Base-by-base conservation (phyloP, 2,888 invertebrate genomes). In the Chrysolina oricalcia region DNA sequence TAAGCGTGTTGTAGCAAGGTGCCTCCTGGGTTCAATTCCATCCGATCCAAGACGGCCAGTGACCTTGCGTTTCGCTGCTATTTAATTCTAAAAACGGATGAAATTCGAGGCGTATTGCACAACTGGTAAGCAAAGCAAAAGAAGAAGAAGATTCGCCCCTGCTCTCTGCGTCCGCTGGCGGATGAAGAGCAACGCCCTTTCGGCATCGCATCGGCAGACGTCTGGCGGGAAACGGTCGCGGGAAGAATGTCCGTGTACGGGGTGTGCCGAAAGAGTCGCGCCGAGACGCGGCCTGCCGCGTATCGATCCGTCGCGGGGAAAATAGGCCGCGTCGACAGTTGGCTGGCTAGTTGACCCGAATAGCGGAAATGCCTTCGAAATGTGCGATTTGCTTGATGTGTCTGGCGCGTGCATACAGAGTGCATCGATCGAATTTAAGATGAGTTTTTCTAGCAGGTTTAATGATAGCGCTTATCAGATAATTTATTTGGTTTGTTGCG, bases 111-210 rank as follows among this genome's bases (percentile, higher is more conserved):
- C n/a, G 50, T 72, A 75, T 68, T 75, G 72, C 72, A 75, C 72
- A 68, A 72, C 56, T 17, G 65, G 50, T 17, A 43, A 48, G 63
- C 15, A 62, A n/a, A n/a, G n/a, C n/a, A n/a, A n/a, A n/a, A n/a
- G n/a, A n/a, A n/a, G n/a, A n/a, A 59, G 59, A 59, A 59, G 59
- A 59, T 59, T 59, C 35, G 59, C 59, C 46, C 15, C 15, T 46
- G 48, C 46, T 35, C 46, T 46, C 15, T 46, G 48, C 46, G 62
- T 40, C 21, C 68, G 75, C 59, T 35, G 68, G 72, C 53, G 69
- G 66, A 19, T 66, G 70, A 63, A 67, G 65, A 70, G 74, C 74
- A 74, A 74, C 74, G 74, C 74, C 74, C 74, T 74, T 71, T 41
- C 48, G 17, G 59, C 72, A 67, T 67, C 53, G 59, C 72, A 67